These are phyloP conservation scores for Aspidiotus rigidus DNA, from an alignment of 2,888 invertebrate species.

Conservation along the genomic window DNA sequence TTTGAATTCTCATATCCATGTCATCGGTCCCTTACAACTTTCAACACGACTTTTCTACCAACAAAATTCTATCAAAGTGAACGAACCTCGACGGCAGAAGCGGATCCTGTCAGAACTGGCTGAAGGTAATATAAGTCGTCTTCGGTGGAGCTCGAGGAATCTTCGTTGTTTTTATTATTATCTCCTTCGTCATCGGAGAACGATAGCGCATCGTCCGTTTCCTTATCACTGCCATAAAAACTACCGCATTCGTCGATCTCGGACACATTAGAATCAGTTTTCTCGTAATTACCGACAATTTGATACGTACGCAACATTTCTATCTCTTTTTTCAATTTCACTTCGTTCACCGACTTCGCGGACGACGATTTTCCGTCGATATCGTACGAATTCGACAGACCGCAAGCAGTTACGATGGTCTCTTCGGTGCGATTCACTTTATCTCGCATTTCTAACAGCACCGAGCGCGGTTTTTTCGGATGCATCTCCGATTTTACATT, in stretches of 20 bases:
- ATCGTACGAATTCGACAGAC: not conserved
- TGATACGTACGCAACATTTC: conserved; percentile 40
- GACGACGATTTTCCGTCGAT: not conserved
- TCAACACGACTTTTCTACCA: no score
- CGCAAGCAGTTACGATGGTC: conserved; percentile 16
- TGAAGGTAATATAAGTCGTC: conserved; percentile 12
- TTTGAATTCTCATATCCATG: no score
- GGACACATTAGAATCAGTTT: not conserved
- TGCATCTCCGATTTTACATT: not conserved
- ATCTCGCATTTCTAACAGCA: conserved; percentile 17
- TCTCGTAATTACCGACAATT: conserved; percentile 39
- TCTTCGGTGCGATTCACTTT: conserved; percentile 25
- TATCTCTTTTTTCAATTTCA: conserved; percentile 40
- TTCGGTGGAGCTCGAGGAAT: conserved; percentile 42
- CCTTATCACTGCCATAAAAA: conserved; percentile 54
- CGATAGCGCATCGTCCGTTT: conserved; percentile 51
- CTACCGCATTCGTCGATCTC: conserved; percentile 48
- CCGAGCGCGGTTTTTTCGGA: not conserved
- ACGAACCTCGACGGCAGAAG: conserved; percentile 17
- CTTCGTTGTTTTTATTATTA: conserved; percentile 41
- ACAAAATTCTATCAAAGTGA: not conserved
- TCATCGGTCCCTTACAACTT: no score
- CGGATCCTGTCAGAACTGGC: not conserved
- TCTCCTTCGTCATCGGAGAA: conserved; percentile 54
- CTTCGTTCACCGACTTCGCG: conserved; percentile 35